Base-by-base conservation (phyloP, 2,888 invertebrate genomes). In the Drosophila ochracea region DNA sequence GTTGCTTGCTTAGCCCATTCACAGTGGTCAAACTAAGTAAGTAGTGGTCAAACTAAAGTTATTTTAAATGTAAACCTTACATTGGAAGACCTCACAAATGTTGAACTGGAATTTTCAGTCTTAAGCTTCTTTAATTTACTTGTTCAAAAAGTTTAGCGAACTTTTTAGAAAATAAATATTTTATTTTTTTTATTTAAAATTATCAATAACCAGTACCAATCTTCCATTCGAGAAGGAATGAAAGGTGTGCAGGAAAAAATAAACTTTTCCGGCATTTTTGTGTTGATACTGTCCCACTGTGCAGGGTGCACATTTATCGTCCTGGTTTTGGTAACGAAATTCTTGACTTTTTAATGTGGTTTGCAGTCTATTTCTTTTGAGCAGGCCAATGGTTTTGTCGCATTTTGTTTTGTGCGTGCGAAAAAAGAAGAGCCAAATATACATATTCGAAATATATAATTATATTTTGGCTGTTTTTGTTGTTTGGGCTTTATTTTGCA, bases 261-360 rank as follows among this genome's bases (percentile, higher is more conserved):
- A 13, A 4, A 13, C 0, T 21, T 43, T 2, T 21, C 4, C 1
- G 11, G 3, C 10, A 10, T 30, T 41, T 57, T 54, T 3, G 16
- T 52, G 11, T 19, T n/a, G 7, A 1, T 11, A 6, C 5, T 9
- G 11, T 9, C 16, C 69, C 69, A 87, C 61, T 61, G 81, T 75
- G 4, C 21, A 16, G 21, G 30, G 10, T 35, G 30, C 50, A 19
- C 31, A n/a, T 49, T 67, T 31, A n/a, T 53, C n/a, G 21, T 74
- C 30, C 11, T 57, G 53, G 55, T 64, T 74, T 63, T 54, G n/a
- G 47, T 57, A 71, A 58, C 58, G 50, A 73, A 70, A 59, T 68
- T 76, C 63, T 73, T 80, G 86, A 79, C 83, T 90, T 90, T 76
- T 82, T 76, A 87, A 84, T 82, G 76, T 55, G 62, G 53, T 83